phyloP scores from a whole-genome alignment of 2,113 vertebrate species.

The Baryphthengus martii region DNA sequence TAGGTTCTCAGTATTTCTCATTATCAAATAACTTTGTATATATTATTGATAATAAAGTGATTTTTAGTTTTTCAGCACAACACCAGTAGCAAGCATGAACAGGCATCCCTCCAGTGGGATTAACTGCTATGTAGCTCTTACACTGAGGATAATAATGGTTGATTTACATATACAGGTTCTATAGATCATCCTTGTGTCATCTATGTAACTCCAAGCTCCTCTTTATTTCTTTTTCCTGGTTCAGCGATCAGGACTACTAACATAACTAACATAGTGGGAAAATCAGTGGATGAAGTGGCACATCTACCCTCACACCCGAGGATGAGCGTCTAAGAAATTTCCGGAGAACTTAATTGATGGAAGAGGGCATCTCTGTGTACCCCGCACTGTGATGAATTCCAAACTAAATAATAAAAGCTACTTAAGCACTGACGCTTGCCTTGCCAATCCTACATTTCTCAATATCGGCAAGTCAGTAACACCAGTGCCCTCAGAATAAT shows the following conservation, averaged over 20 bases:
- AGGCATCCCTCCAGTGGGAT: not conserved
- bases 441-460: slow-evolving; percentile 26
- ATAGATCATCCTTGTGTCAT: not conserved
- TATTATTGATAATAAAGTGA: not conserved
- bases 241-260: slow-evolving; percentile 58
- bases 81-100: not conserved
- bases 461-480: slow-evolving; percentile 11
- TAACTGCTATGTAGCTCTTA: not conserved
- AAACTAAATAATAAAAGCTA: slow-evolving; percentile 45
- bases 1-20: not conserved
- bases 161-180: slow-evolving; percentile 20
- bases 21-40: not conserved
- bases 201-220: slow-evolving; percentile 1
- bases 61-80: not conserved
- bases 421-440: slow-evolving; percentile 33
- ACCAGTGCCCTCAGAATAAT: not conserved
- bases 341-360: not conserved
- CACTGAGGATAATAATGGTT: not conserved
- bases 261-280: slow-evolving; percentile 61
- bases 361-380: slow-evolving; percentile 27
- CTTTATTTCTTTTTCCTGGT: slow-evolving; percentile 51
- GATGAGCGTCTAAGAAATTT: slow-evolving; percentile 13
- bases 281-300: slow-evolving; percentile 37
- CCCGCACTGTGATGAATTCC: slow-evolving; percentile 44
- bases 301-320: not conserved